Conservation (phyloP, 2,113 vertebrate genomes). For the Serinus canaria region DNA sequence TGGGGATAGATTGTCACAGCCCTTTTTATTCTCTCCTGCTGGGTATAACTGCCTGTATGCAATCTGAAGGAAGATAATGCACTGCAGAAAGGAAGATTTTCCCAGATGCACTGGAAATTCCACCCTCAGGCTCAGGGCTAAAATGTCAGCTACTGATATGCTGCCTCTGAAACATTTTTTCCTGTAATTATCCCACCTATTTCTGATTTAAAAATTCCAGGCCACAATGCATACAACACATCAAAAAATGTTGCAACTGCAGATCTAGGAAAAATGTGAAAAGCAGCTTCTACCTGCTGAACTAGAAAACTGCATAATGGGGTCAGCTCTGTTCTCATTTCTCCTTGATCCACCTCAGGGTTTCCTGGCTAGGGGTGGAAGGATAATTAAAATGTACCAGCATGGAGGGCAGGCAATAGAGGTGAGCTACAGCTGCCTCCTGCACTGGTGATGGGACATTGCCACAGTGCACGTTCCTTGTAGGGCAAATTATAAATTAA, state of each 20-base stretch:
- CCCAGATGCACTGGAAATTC: neutral
- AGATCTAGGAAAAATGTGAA: neutral
- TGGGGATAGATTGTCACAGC: neutral
- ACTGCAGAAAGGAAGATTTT: neutral
- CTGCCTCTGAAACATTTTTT: neutral
- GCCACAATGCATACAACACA: neutral
- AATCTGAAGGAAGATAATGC: neutral
- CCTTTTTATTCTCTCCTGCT: constrained; percentile 8
- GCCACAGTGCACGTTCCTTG: neutral
- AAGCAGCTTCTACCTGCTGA: neutral
- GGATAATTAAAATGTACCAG: neutral
- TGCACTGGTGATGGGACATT: neutral
- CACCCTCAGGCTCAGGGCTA: neutral
- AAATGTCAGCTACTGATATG: neutral
- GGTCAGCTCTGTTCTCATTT: neutral
- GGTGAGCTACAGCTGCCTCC: neutral
- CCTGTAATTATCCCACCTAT: neutral
- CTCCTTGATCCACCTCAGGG: neutral
- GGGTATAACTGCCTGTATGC: neutral
- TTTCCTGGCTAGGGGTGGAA: neutral
- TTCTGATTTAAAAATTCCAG: neutral
- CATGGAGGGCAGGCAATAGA: neutral
- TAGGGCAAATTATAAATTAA: neutral
- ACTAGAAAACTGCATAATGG: neutral
- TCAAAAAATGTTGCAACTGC: neutral